Evolutionary conservation across 2,888 invertebrate genomes (phyloP).

Genomic region (Lasioglossum pauxillum): DNA sequence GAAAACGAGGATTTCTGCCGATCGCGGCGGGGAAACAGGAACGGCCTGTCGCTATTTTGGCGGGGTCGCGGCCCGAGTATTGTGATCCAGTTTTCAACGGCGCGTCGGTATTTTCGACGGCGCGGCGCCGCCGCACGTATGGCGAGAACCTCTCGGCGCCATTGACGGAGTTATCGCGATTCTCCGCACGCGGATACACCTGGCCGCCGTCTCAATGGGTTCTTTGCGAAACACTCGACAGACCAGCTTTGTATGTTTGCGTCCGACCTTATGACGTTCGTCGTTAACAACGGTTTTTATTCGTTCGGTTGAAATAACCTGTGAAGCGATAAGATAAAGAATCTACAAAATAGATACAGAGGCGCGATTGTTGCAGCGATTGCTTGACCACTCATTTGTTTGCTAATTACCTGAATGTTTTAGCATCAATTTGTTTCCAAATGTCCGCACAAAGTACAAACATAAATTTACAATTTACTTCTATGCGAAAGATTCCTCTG

Average conservation of each 20-base stretch:
- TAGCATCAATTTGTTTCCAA: not conserved
- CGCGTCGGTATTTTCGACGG: slow-evolving; percentile 42
- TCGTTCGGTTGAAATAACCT: not conserved
- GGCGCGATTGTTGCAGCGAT: not conserved
- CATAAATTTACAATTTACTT: no score
- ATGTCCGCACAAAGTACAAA: not conserved
- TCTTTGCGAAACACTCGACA: not conserved
- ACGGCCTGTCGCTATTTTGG: slow-evolving; percentile 71
- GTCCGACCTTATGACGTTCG: not conserved
- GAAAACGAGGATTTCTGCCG: slow-evolving; percentile 65
- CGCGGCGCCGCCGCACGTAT: not conserved
- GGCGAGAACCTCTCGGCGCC: slow-evolving; percentile 17
- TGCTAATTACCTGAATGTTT: not conserved
- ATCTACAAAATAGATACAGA: not conserved
- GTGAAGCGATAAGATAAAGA: not conserved
- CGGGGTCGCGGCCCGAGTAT: slow-evolving; percentile 48
- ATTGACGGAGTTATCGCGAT: slow-evolving; percentile 21
- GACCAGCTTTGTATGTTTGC: not conserved
- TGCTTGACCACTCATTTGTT: not conserved
- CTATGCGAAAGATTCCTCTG: no score
- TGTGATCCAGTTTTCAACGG: slow-evolving; percentile 62
- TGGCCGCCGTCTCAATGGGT: not conserved
- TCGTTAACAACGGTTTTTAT: not conserved
- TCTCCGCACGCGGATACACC: slow-evolving; percentile 1
- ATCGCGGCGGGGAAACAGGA: slow-evolving; percentile 67